These are phyloP conservation scores for Epicauta chinensis DNA, from an alignment of 1,140 invertebrate species.

Conservation along the genomic window DNA sequence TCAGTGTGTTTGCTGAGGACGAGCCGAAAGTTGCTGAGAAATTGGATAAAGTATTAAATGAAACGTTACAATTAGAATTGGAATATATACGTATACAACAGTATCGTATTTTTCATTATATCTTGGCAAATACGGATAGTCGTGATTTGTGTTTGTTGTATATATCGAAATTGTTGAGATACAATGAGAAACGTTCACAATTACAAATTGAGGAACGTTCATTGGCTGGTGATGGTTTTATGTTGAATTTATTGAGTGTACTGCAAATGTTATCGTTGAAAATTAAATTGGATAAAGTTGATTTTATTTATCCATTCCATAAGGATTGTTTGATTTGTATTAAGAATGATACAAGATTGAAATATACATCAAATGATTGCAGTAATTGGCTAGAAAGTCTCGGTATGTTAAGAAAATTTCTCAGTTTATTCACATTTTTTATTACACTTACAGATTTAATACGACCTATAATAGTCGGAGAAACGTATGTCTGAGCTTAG, in stretches of 20 bases:
- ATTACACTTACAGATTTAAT: no score
- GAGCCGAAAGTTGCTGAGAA: slow-evolving; percentile 71
- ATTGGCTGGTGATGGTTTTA: slow-evolving; percentile 87
- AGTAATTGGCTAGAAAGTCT: slow-evolving; percentile 58
- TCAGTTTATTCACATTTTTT: no score
- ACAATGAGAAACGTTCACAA: slow-evolving; percentile 84
- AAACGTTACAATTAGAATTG: slow-evolving; percentile 64
- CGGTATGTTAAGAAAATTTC: slow-evolving; percentile 21
- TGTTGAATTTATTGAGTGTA: slow-evolving; percentile 87
- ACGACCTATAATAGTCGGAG: no score
- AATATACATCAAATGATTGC: slow-evolving; percentile 72
- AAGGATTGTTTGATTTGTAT: slow-evolving; percentile 69
- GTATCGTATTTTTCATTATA: slow-evolving; percentile 75
- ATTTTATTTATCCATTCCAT: slow-evolving; percentile 82
- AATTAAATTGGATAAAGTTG: slow-evolving; percentile 78
- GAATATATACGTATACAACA: slow-evolving; percentile 65
- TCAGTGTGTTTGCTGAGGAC: slow-evolving; percentile 91
- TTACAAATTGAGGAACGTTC: slow-evolving; percentile 80
- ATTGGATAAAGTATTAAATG: slow-evolving; percentile 56
- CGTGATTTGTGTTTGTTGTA: slow-evolving; percentile 73
- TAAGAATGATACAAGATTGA: slow-evolving; percentile 79
- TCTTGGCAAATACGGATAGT: slow-evolving; percentile 70
- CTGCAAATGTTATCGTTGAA: slow-evolving; percentile 82
- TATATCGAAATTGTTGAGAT: slow-evolving; percentile 64
- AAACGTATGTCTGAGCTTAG: no score